phyloP scores from a whole-genome alignment of 1,140 invertebrate species.

The Cardiocondyla obscurior region DNA sequence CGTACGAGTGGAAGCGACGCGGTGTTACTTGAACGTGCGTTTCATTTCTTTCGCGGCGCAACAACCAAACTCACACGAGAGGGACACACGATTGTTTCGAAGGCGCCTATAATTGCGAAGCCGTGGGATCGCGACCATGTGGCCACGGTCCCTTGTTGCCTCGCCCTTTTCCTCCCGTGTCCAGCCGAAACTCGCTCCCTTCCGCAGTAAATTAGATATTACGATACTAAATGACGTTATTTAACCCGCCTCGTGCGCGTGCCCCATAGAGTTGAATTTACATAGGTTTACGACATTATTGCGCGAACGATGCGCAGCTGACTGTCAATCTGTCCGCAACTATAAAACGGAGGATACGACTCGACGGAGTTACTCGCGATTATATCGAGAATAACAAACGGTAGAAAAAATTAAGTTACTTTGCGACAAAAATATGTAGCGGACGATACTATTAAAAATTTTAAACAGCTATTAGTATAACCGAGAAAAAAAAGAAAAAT shows the following conservation, averaged over 20 bases:
- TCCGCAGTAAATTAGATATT: constrained; percentile 70
- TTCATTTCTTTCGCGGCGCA: constrained; percentile 17
- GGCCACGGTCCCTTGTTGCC: constrained; percentile 1
- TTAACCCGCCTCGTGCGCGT: constrained; percentile 58
- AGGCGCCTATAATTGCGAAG: constrained; percentile 63
- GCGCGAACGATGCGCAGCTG: neutral
- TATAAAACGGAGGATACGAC: no score
- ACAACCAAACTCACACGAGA: constrained; percentile 18
- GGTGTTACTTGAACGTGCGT: neutral
- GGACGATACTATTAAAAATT: no score
- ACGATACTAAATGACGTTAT: constrained; percentile 71
- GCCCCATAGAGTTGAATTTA: constrained; percentile 57
- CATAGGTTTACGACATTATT: neutral
- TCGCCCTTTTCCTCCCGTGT: neutral
- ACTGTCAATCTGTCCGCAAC: no score
- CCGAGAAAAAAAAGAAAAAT: no score
- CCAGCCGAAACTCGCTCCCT: constrained; percentile 11
- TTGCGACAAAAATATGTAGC: no score
- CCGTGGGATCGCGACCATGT: constrained; percentile 72
- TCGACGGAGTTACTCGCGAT: neutral
- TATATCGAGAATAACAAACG: no score
- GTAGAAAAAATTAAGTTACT: no score
- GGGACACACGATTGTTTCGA: constrained; percentile 58
- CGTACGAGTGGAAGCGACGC: neutral
- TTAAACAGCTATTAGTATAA: no score